Base-by-base conservation (phyloP, 2,113 vertebrate genomes). In the Abramis brama region DNA sequence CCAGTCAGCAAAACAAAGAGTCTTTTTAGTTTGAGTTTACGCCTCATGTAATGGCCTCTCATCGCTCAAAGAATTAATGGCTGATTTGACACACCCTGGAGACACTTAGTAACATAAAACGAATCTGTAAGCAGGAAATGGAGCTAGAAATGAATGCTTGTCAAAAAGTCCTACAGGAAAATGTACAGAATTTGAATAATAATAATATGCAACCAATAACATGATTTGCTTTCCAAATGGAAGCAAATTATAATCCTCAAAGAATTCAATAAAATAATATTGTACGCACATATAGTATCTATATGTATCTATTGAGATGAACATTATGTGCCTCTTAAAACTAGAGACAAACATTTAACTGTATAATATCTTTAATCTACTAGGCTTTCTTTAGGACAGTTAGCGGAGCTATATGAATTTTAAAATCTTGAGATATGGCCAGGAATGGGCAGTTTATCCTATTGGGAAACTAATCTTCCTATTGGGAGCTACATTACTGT, bases 1-100 rank as follows among this genome's bases (percentile, higher is more conserved):
- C 13, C 74, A 77, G 13, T 74, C 23, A 47, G 71, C 71, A 74
- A 74, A 74, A 47, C 71, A 74, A 76, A 76, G 74, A 52, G 74
- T 77, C 27, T 33, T 19, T 55, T 30, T 77, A 47, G 25, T 52
- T 77, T 55, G n/a, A 77, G 47, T 77, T 55, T 77, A 77, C 17
- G 30, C 15, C 74, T 77, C 47, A 27, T 77, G 45, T 33, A 30
- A 77, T 21, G 27, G 74, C 71, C 71, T 47, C 71, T 74, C 71
- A 74, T 43, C 19, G 9, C 45, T 52, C n/a, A 52, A 76, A 50
- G 45, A 76, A 47, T 76, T 74, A 45, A 45, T 6, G 21, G 39
- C 43, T 47, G 43, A 43, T 74, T 47, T 47, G 71, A 74, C 23
- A 45, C 23, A 74, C 71, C 11, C n/a, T 74, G 43, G 71, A 74